phyloP scores from a whole-genome alignment of 2,888 invertebrate genomes.

The Clanis bilineata region DNA sequence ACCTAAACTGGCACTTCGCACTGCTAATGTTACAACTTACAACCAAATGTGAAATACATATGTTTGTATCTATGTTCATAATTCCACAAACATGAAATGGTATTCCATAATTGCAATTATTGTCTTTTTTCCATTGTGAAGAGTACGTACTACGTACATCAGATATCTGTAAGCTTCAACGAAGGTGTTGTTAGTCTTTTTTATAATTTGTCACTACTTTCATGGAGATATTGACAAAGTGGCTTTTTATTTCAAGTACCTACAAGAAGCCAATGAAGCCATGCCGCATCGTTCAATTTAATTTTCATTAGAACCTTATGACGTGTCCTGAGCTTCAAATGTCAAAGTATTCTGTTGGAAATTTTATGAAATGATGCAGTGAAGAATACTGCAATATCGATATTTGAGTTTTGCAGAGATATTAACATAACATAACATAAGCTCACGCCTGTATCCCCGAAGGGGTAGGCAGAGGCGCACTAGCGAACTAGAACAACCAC shows the following conservation, averaged over 20 bases:
- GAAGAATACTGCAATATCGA: neutral
- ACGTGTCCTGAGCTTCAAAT: slow-evolving; percentile 19
- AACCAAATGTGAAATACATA: neutral
- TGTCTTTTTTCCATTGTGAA: no score
- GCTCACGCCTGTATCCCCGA: no score
- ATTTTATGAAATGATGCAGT: slow-evolving; percentile 7
- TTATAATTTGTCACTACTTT: no score
- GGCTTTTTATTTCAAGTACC: no score
- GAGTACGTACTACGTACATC: no score
- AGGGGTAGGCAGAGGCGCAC: no score
- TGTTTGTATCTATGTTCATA: neutral
- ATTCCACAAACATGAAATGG: neutral
- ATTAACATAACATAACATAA: no score
- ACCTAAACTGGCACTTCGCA: slow-evolving; percentile 15
- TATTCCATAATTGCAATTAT: neutral
- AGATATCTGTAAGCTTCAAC: no score
- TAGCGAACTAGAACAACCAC: no score
- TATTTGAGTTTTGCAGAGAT: no score
- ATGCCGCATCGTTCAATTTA: slow-evolving; percentile 6
- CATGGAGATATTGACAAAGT: no score
- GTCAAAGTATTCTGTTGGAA: slow-evolving; percentile 2
- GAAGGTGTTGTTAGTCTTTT: no score
- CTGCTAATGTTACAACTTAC: neutral
- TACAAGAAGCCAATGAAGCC: neutral
- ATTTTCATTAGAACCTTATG: slow-evolving; percentile 15